Evolutionary conservation across 2,797 vertebrate species (phyloP), one percentile per base, ranked within the genome.

Genomic region (Nannoperca obscura): DNA sequence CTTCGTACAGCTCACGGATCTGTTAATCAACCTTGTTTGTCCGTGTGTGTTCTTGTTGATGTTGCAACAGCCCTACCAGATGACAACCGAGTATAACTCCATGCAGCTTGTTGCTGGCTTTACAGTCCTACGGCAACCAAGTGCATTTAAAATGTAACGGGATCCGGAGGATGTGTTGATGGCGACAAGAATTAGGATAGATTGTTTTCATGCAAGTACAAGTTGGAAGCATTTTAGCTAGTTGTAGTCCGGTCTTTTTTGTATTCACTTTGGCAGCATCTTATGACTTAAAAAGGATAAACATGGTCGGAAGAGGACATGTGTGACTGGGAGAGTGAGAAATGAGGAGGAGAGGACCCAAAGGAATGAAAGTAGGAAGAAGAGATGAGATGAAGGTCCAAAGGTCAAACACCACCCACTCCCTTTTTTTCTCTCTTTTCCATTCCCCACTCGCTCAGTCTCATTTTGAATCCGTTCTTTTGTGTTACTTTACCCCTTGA

Each of bases 331-430:
- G 40, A 67, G 78, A 83, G 74, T 78, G 88, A 91, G 88, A 81
- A 89, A 80, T 75, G 86, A 87, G 81, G 87, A 84, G 81, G 83
- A 90, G 83, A 90, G 24, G 74, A 82, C 64, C 71, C 66, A 66
- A 44, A 86, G 86, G 88, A 93, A 91, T 92, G 81, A 89, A 90
- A 89, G 92, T 93, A 90, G 92, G 90, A 92, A 86, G 89, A 88
- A 71, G 80, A 86, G 85, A 89, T 81, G 90, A 84, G 86, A 91
- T 34, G 70, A 71, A 76, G 78, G 80, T 84, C 61, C 86, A 86
- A 73, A 80, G 90, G 87, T 90, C 88, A 80, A 86, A 86, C 84
- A 71, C 84, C 86, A 76, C 89, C 92, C 90, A 90, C 91, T 71
- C 76, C 72, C 80, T 52, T 64, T 57, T 58, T 36, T 68, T 81